Evolutionary conservation across 1,140 invertebrate genomes (phyloP).

Genomic region (Drosophila nasuta): DNA sequence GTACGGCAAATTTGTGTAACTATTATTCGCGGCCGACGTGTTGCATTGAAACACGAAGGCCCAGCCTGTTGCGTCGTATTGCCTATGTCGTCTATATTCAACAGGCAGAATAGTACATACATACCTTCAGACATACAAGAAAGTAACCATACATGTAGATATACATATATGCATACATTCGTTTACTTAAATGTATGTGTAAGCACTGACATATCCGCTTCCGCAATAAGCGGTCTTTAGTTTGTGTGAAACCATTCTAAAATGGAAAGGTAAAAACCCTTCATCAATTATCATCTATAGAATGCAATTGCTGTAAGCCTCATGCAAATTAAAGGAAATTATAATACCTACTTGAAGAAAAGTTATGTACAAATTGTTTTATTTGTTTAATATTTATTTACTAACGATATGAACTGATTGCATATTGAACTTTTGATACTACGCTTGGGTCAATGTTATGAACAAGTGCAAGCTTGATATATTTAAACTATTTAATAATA

Average conservation of each 20-base stretch:
- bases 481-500: too few species aligned
- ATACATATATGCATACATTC: not conserved
- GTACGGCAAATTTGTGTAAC: not conserved
- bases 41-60: conserved; percentile 16
- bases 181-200: not conserved
- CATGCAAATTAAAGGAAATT: conserved; percentile 1
- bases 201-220: conserved; percentile 61
- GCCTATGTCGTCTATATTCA: conserved; percentile 52
- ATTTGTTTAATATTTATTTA: too few species aligned
- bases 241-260: conserved; percentile 4
- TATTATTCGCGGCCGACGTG: not conserved
- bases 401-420: too few species aligned
- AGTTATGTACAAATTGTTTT: too few species aligned
- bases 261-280: not conserved
- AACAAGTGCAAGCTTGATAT: too few species aligned
- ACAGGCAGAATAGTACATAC: conserved; percentile 59
- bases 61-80: conserved; percentile 66
- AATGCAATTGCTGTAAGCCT: not conserved
- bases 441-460: too few species aligned
- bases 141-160: not conserved
- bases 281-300: not conserved
- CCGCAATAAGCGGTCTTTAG: conserved; percentile 61
- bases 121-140: conserved; percentile 2
- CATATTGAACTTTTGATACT: too few species aligned
- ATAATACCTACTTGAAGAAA: too few species aligned